Evolutionary conservation across 1,140 invertebrate genomes (phyloP).

Genomic region (Bacillus rossius): DNA sequence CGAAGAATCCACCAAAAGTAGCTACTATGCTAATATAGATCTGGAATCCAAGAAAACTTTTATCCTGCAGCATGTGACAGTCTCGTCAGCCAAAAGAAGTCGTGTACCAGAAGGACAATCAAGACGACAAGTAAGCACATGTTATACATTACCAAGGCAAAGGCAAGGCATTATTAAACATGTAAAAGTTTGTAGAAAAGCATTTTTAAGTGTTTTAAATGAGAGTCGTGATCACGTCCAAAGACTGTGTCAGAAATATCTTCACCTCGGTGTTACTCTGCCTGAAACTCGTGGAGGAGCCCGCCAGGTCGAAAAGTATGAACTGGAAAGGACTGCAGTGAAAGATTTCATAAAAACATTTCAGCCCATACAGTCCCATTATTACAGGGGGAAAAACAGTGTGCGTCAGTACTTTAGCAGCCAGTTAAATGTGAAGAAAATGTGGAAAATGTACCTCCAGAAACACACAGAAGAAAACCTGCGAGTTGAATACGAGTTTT

Average conservation of each 20-base stretch:
- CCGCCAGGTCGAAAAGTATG: conserved; percentile 1
- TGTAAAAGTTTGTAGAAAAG: conserved; percentile 11
- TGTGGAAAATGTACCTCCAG: conserved; percentile 3
- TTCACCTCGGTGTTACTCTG: conserved; percentile 9
- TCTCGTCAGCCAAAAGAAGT: no score
- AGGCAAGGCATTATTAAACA: no score
- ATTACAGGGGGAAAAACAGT: conserved; percentile 1
- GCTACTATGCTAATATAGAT: no score
- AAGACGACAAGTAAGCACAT: no score
- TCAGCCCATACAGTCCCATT: conserved; percentile 3
- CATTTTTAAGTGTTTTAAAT: conserved; percentile 13
- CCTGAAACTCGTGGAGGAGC: conserved; percentile 11
- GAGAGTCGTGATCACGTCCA: conserved; percentile 9
- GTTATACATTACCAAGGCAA: no score
- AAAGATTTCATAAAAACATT: conserved; percentile 9
- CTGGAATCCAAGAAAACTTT: no score
- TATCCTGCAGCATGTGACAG: no score
- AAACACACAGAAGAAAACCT: not conserved
- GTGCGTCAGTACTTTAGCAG: conserved; percentile 6
- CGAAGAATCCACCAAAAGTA: no score
- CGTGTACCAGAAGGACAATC: no score
- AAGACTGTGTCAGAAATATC: conserved; percentile 5
- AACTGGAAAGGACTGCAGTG: conserved; percentile 7
- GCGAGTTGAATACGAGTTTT: conserved; percentile 10
- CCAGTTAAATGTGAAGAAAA: not conserved